Conservation (phyloP, 1,140 invertebrate species). For the Sycophila sp. region DNA sequence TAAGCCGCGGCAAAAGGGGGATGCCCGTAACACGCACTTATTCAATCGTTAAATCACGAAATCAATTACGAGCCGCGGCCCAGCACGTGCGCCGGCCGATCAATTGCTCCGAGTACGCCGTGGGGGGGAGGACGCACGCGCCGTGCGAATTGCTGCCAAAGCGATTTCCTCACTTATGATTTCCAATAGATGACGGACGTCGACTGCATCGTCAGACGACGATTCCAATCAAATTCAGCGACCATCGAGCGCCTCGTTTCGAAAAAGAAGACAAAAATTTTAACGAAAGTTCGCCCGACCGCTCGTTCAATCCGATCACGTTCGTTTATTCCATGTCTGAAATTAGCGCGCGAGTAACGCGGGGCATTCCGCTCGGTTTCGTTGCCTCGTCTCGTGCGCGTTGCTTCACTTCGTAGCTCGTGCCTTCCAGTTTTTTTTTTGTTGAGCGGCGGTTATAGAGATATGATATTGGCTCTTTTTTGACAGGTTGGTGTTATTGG, state of each 20-base stretch:
- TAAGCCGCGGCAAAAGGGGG: too few relatives aligned
- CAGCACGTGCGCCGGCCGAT: background rate
- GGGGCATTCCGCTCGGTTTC: background rate
- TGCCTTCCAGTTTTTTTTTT: background rate
- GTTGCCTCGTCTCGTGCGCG: too few relatives aligned
- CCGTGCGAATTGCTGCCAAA: background rate
- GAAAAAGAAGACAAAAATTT: too few relatives aligned
- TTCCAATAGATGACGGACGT: background rate
- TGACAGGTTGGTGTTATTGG: too few relatives aligned
- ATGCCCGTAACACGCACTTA: too few relatives aligned
- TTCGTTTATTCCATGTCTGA: background rate
- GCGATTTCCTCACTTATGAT: slow-evolving; percentile 8
- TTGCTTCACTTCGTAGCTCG: too few relatives aligned
- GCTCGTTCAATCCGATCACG: background rate
- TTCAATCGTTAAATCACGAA: slow-evolving; percentile 8
- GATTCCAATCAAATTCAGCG: too few relatives aligned
- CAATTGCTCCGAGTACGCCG: background rate
- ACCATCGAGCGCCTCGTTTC: too few relatives aligned
- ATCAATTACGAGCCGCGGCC: slow-evolving; percentile 14
- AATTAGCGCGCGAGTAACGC: background rate
- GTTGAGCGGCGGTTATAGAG: too few relatives aligned
- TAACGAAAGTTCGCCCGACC: too few relatives aligned
- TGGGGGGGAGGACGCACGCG: background rate
- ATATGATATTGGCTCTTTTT: background rate
- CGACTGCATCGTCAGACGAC: too few relatives aligned